Conservation (phyloP, 2,113 vertebrate genomes). For the Girardinichthys multiradiatus region DNA sequence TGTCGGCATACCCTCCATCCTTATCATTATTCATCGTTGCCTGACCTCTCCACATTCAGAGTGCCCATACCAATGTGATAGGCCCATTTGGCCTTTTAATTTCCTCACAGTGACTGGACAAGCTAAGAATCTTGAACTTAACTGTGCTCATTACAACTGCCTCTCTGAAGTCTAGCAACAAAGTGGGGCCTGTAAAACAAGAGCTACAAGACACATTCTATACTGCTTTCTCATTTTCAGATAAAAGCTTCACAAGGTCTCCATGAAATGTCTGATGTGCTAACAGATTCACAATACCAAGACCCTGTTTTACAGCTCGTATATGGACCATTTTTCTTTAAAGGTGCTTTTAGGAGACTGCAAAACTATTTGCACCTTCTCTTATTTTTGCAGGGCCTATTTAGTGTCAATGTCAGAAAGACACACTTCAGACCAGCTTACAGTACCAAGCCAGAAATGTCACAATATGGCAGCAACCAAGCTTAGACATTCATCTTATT, state of each 20-base stretch:
- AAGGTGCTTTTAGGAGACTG: background rate
- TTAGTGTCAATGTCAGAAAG: no score
- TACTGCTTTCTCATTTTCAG: background rate
- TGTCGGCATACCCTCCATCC: slow-evolving; percentile 18
- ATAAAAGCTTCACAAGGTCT: background rate
- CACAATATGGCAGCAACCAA: no score
- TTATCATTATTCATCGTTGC: slow-evolving; percentile 53
- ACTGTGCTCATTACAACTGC: background rate
- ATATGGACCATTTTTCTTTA: background rate
- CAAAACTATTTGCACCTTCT: background rate
- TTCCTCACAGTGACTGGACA: slow-evolving; percentile 36
- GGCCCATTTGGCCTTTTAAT: slow-evolving; percentile 43
- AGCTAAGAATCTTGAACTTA: slow-evolving; percentile 22
- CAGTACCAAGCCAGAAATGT: no score
- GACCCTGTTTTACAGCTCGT: background rate
- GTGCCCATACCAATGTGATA: slow-evolving; percentile 28
- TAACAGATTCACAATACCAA: background rate
- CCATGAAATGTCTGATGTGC: background rate
- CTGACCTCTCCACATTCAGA: slow-evolving; percentile 24
- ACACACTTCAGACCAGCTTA: background rate
- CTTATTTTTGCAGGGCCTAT: background rate
- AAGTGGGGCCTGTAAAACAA: slow-evolving; percentile 5
- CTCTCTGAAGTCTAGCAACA: slow-evolving; percentile 12
- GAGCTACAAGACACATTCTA: background rate
- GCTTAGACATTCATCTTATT: no score